These are phyloP conservation scores for Spodoptera littoralis DNA, from an alignment of 2,888 invertebrate genomes.

Conservation along the genomic window DNA sequence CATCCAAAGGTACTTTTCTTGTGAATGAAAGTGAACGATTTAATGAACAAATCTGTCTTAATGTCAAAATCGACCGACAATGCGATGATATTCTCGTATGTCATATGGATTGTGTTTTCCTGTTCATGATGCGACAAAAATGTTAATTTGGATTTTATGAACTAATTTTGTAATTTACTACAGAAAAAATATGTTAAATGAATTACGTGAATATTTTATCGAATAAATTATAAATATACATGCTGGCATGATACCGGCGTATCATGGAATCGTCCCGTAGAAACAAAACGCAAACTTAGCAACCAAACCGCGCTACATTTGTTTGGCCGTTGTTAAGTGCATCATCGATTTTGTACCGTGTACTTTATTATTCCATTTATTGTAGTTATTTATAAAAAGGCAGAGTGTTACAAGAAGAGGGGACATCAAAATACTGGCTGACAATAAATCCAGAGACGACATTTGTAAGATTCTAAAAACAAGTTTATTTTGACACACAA, in stretches of 20 bases:
- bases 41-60: constrained; percentile 44
- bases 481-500: constrained; percentile 65
- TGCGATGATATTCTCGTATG: constrained; percentile 41
- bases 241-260: constrained; percentile 16
- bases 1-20: constrained; percentile 56
- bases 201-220: background rate
- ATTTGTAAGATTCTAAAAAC: constrained; percentile 68
- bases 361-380: constrained; percentile 11
- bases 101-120: too few relatives aligned
- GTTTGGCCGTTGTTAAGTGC: constrained; percentile 76
- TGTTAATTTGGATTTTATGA: too few relatives aligned
- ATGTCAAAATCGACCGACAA: constrained; percentile 55
- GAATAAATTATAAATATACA: background rate
- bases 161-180: too few relatives aligned
- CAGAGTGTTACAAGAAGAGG: constrained; percentile 10
- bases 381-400: background rate
- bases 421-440: constrained; percentile 39
- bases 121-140: background rate
- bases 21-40: constrained; percentile 41
- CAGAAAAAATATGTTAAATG: too few relatives aligned
- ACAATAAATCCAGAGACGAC: constrained; percentile 25
- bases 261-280: constrained; percentile 35
- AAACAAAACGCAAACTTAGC: constrained; percentile 60
- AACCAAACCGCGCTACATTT: constrained; percentile 75
- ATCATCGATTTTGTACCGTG: constrained; percentile 75